These are phyloP conservation scores for Zaprionus gabonicus DNA, from an alignment of 1,140 invertebrate genomes.

Conservation along the genomic window DNA sequence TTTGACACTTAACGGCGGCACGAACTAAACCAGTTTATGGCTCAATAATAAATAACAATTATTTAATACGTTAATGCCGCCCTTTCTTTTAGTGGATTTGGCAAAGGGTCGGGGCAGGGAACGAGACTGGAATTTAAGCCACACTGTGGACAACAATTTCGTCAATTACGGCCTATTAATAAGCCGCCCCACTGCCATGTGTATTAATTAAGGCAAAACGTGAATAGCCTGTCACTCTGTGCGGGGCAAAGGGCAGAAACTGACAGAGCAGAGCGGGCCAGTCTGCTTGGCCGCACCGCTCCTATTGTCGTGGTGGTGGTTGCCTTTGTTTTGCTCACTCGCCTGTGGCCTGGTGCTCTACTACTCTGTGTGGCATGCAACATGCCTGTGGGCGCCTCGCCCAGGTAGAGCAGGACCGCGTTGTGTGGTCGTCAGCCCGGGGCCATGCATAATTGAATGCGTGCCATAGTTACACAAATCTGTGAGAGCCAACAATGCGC, in stretches of 20 bases:
- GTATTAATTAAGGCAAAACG: slow-evolving; percentile 68
- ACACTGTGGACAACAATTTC: slow-evolving; percentile 37
- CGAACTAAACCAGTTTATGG: slow-evolving; percentile 43
- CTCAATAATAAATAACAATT: slow-evolving; percentile 71
- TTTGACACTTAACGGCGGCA: slow-evolving; percentile 39
- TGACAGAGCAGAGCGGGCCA: too few relatives aligned
- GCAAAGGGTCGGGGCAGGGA: not conserved
- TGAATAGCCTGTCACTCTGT: slow-evolving; percentile 31
- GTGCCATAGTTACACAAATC: slow-evolving; percentile 64
- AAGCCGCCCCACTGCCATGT: slow-evolving; percentile 50
- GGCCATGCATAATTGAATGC: slow-evolving; percentile 70
- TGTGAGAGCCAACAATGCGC: slow-evolving; percentile 19
- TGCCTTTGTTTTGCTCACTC: not conserved
- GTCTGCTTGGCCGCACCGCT: not conserved
- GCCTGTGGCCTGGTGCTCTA: not conserved
- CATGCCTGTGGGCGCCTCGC: slow-evolving; percentile 2
- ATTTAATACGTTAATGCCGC: slow-evolving; percentile 49
- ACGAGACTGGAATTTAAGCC: not conserved
- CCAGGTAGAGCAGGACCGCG: slow-evolving; percentile 2
- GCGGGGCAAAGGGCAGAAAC: too few relatives aligned
- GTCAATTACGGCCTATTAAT: slow-evolving; percentile 69
- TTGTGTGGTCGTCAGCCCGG: not conserved
- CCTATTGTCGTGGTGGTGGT: not conserved
- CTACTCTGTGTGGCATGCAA: slow-evolving; percentile 1
- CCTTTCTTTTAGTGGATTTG: not conserved